Evolutionary conservation across 2,888 invertebrate genomes (phyloP).

Genomic region (Papilio gigon): DNA sequence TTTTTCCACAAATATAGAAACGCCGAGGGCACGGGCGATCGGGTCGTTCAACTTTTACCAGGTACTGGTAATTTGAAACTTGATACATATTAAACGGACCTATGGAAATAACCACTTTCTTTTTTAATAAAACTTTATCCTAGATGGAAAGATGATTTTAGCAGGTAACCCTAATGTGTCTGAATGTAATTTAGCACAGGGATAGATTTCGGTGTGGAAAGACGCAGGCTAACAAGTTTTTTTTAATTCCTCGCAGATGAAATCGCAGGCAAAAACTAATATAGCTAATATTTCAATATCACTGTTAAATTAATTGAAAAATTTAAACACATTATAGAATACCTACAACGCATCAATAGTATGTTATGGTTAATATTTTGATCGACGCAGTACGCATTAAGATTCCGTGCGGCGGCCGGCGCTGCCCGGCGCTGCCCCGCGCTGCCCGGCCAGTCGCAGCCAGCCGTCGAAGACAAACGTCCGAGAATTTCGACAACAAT

Average conservation of each 20-base stretch:
- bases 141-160: no score
- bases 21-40: conserved; percentile 11
- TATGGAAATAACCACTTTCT: no score
- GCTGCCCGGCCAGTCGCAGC: background rate
- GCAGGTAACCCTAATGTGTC: no score
- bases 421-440: background rate
- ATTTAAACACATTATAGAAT: conserved; percentile 9
- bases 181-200: no score
- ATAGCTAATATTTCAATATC: conserved; percentile 4
- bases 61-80: background rate
- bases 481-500: conserved; percentile 43
- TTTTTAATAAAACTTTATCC: no score
- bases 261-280: no score
- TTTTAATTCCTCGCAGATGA: no score
- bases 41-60: conserved; percentile 36
- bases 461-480: conserved; percentile 28
- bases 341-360: conserved; percentile 28
- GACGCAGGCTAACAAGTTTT: no score
- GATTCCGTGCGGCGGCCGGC: conserved; percentile 7
- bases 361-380: conserved; percentile 24
- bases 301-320: background rate
- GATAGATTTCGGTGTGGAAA: no score
- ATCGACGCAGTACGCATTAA: conserved; percentile 13
- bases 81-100: no score
- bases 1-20: conserved; percentile 33